These are phyloP conservation scores for Coreoperca whiteheadi DNA, from an alignment of 2,113 vertebrate species.

Conservation along the genomic window DNA sequence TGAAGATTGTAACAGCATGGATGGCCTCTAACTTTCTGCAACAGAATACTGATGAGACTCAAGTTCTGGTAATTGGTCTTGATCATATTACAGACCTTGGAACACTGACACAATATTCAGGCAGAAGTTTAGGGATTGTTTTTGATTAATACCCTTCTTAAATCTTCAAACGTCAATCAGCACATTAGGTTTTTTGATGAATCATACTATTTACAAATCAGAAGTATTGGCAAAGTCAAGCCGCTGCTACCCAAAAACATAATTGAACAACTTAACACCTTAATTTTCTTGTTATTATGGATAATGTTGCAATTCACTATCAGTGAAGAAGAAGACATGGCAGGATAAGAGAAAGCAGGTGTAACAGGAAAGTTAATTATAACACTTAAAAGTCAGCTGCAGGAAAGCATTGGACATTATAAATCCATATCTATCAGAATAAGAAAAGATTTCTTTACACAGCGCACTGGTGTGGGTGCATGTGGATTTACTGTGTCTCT, in stretches of 20 bases:
- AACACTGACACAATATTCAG: not conserved
- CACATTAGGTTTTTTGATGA: not conserved
- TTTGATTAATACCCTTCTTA: no score
- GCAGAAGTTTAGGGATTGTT: not conserved
- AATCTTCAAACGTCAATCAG: no score
- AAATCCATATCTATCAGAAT: not conserved
- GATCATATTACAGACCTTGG: no score
- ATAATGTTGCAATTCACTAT: not conserved
- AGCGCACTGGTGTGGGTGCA: not conserved
- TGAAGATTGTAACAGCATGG: not conserved
- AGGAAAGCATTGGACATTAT: not conserved
- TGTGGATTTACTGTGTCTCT: no score
- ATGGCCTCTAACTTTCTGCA: not conserved
- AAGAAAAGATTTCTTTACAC: not conserved
- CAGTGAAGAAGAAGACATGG: not conserved
- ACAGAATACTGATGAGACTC: not conserved
- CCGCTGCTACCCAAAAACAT: not conserved
- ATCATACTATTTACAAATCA: not conserved
- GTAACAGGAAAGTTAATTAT: not conserved
- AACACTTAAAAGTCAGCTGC: not conserved
- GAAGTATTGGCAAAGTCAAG: not conserved
- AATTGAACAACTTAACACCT: no score
- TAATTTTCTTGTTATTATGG: not conserved
- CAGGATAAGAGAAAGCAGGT: not conserved
- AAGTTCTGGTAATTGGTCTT: not conserved